These are phyloP conservation scores for Drosophila kambysellisi DNA, from an alignment of 2,888 invertebrate genomes.

Conservation along the genomic window DNA sequence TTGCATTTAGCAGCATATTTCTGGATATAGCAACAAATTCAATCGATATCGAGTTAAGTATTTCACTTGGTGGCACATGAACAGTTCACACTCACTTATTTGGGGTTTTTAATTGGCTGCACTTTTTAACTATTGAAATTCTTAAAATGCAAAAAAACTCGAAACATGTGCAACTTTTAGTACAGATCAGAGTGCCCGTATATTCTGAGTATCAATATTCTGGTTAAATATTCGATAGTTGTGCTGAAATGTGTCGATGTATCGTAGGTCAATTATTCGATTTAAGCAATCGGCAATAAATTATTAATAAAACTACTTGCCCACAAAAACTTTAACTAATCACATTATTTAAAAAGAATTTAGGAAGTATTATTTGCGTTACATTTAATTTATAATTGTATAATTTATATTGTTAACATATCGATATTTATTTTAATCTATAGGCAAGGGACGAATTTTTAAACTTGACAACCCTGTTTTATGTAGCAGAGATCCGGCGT, in stretches of 20 bases:
- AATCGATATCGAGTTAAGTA: background rate
- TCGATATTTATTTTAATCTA: background rate
- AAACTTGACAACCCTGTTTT: slow-evolving; percentile 15
- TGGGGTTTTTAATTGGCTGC: background rate
- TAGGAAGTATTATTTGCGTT: background rate
- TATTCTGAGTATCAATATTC: background rate
- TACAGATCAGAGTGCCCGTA: slow-evolving; percentile 10
- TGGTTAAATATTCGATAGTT: background rate
- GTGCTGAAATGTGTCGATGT: slow-evolving; percentile 5
- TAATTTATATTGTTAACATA: background rate
- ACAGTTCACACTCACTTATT: slow-evolving; percentile 11
- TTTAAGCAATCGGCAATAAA: background rate
- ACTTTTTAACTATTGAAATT: slow-evolving; percentile 16
- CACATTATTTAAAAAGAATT: background rate
- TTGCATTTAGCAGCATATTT: background rate
- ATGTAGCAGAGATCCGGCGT: slow-evolving; percentile 6
- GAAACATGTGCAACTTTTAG: slow-evolving; percentile 48
- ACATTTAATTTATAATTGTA: background rate
- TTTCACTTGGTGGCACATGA: background rate
- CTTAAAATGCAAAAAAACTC: slow-evolving; percentile 23
- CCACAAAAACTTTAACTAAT: background rate
- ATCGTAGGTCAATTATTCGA: background rate
- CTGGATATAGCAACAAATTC: background rate
- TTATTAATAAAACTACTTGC: background rate
- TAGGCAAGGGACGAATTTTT: background rate